A percentile compares a stretch with the other conserved stretches of the same genome.
phyloP scores from a whole-genome alignment of 2,797 vertebrate genomes.

The Anableps anableps region DNA sequence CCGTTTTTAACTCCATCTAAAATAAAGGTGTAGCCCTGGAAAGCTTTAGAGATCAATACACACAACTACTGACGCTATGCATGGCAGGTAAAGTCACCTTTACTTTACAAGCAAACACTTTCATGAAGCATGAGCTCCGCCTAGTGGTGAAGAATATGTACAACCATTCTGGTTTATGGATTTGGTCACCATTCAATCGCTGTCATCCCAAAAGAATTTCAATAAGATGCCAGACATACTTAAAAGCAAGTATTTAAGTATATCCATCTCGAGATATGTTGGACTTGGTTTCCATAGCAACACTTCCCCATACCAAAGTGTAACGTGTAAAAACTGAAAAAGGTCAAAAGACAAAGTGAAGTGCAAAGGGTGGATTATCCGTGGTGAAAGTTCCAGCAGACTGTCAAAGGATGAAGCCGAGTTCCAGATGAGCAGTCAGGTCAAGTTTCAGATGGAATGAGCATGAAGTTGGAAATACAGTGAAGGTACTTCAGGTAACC shows the following conservation, averaged over 20 bases:
- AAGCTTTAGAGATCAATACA: slow-evolving; percentile 66
- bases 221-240: slow-evolving; percentile 17
- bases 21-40: slow-evolving; percentile 42
- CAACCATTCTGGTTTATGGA: background rate
- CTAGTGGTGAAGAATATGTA: slow-evolving; percentile 43
- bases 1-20: slow-evolving; percentile 37
- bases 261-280: slow-evolving; percentile 23
- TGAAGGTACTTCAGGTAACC: slow-evolving; percentile 33
- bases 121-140: slow-evolving; percentile 64
- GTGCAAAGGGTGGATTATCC: slow-evolving; percentile 43
- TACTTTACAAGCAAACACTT: slow-evolving; percentile 7
- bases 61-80: slow-evolving; percentile 62
- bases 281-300: slow-evolving; percentile 44
- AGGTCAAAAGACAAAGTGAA: slow-evolving; percentile 43
- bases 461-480: slow-evolving; percentile 62
- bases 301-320: background rate
- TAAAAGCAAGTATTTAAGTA: slow-evolving; percentile 16
- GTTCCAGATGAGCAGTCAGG: slow-evolving; percentile 41
- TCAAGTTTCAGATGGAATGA: slow-evolving; percentile 61
- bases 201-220: background rate
- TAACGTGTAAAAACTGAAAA: slow-evolving; percentile 21
- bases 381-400: background rate
- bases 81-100: slow-evolving; percentile 73
- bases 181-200: background rate
- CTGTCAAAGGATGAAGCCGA: background rate